Evolutionary conservation across 2,888 invertebrate genomes (phyloP).

Genomic region (Rutpela maculata): DNA sequence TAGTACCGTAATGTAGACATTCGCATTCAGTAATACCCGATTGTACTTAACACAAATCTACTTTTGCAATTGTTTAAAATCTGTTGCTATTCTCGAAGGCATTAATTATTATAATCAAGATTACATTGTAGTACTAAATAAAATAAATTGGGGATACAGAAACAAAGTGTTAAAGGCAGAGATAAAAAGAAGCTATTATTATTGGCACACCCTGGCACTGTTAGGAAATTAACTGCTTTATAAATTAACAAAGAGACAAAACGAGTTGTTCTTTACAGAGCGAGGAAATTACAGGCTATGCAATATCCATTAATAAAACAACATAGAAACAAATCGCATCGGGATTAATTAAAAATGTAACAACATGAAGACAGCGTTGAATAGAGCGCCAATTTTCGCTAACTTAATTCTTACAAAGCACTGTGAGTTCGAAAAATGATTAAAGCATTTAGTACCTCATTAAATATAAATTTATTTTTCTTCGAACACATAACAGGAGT

Average conservation of each 20-base stretch:
- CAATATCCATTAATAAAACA: conserved; percentile 20
- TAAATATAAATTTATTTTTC: conserved; percentile 7
- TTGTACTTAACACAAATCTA: too few relatives aligned
- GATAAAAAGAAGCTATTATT: conserved; percentile 20
- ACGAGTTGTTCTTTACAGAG: conserved; percentile 19
- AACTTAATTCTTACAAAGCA: not conserved
- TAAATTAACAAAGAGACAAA: conserved; percentile 31
- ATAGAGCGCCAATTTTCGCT: conserved; percentile 7
- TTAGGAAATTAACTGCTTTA: conserved; percentile 25
- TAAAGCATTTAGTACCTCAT: conserved; percentile 7
- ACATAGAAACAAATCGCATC: not conserved
- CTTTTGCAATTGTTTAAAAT: too few relatives aligned
- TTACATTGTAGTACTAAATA: not conserved
- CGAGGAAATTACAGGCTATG: conserved; percentile 18
- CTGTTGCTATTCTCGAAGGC: not conserved
- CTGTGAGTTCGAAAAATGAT: conserved; percentile 1
- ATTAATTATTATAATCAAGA: not conserved
- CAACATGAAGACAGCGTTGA: not conserved
- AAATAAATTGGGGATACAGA: not conserved
- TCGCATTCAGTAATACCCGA: too few relatives aligned
- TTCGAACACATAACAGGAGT: conserved; percentile 7
- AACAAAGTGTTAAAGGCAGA: conserved; percentile 8
- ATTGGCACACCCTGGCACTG: conserved; percentile 10
- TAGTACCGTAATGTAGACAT: too few relatives aligned
- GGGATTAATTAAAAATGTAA: conserved; percentile 7